Conservation (phyloP, 2,113 vertebrate species). For the Gobius niger region DNA sequence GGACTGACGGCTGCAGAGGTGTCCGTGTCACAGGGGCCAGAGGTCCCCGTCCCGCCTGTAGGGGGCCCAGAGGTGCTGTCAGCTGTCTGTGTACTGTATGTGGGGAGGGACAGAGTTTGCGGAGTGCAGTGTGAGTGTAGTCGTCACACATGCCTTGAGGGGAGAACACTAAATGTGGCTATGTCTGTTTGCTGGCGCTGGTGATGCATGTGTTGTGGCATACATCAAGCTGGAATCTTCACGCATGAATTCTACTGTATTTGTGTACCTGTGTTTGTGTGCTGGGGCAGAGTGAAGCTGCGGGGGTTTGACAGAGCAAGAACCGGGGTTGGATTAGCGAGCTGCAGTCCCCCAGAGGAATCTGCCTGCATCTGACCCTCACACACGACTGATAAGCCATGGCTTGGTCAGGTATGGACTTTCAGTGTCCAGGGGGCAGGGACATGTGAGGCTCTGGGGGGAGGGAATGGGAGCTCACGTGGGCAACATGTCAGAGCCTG, state of each 20-base stretch:
- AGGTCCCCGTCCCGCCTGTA: constrained; percentile 19
- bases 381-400: constrained; percentile 51
- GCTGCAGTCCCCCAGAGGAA: constrained; percentile 53
- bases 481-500: constrained; percentile 3
- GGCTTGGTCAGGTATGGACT: constrained; percentile 46
- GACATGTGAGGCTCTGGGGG: constrained; percentile 26
- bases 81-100: neutral
- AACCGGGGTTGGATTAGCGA: constrained; percentile 58
- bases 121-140: constrained; percentile 27
- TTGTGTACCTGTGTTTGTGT: constrained; percentile 31
- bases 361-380: constrained; percentile 51
- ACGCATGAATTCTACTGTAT: constrained; percentile 32
- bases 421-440: constrained; percentile 23
- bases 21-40: constrained; percentile 25
- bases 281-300: constrained; percentile 56
- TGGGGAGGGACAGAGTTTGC: constrained; percentile 16
- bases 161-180: constrained; percentile 13
- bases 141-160: constrained; percentile 21
- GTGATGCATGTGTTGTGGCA: constrained; percentile 7
- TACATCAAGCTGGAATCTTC: constrained; percentile 50
- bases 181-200: constrained; percentile 19
- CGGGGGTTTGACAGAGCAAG: constrained; percentile 61
- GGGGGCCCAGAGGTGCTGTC: constrained; percentile 4
- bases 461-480: constrained; percentile 11
- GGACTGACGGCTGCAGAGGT: constrained; percentile 19